These are phyloP conservation scores for Mimumesa dahlbomi DNA, from an alignment of 2,888 invertebrate genomes.

Conservation along the genomic window DNA sequence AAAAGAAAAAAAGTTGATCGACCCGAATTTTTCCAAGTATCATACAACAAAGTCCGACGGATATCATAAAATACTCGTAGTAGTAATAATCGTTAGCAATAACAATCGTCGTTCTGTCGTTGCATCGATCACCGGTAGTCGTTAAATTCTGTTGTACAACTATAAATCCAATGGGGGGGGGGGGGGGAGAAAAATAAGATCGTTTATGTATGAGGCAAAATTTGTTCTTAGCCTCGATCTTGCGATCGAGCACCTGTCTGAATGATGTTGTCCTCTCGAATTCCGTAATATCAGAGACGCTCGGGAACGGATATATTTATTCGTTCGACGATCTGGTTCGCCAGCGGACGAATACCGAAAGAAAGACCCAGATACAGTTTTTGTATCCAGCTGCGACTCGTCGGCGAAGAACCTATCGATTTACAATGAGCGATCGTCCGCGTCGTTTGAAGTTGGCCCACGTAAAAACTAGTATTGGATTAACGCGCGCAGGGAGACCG, in stretches of 20 bases:
- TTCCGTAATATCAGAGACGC: slow-evolving; percentile 51
- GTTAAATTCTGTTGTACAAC: slow-evolving; percentile 25
- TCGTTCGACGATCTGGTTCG: slow-evolving; percentile 39
- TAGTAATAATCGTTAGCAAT: slow-evolving; percentile 25
- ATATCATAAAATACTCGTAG: slow-evolving; percentile 9
- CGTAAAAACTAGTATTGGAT: slow-evolving; percentile 69
- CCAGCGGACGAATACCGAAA: slow-evolving; percentile 5
- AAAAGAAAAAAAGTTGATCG: slow-evolving; percentile 12
- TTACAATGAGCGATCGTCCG: slow-evolving; percentile 68
- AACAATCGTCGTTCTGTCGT: slow-evolving; percentile 12
- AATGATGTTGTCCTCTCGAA: slow-evolving; percentile 60
- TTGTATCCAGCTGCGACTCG: slow-evolving; percentile 45
- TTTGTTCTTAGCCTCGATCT: slow-evolving; percentile 56
- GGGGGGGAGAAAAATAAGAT: slow-evolving; percentile 14
- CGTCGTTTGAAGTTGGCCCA: slow-evolving; percentile 50
- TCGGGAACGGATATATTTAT: slow-evolving; percentile 55
- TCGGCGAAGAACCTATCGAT: slow-evolving; percentile 60
- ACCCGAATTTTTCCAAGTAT: slow-evolving; percentile 23
- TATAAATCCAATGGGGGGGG: slow-evolving; percentile 31
- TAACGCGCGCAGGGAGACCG: slow-evolving; percentile 59
- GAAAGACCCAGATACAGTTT: slow-evolving; percentile 48
- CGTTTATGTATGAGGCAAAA: slow-evolving; percentile 41
- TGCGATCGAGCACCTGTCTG: slow-evolving; percentile 57
- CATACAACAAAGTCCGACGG: not conserved
- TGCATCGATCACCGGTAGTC: slow-evolving; percentile 21